A percentile compares a stretch with the other conserved stretches of the same genome.
Evolutionary conservation across 2,113 vertebrate genomes (phyloP).

Genomic region (Gambusia holbrooki): DNA sequence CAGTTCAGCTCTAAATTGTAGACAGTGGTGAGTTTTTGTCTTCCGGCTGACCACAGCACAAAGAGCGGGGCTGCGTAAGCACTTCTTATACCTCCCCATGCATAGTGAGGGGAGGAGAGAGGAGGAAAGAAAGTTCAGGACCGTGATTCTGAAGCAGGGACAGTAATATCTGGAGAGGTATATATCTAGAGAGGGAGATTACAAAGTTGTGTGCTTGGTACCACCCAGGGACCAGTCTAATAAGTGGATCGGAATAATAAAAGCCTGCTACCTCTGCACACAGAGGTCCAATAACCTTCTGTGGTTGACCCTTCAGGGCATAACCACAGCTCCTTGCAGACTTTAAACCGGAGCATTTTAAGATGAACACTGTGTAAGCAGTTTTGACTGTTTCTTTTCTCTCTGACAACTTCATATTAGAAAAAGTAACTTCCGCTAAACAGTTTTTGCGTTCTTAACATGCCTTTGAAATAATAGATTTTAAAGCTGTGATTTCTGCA

Average conservation of each 20-base stretch:
- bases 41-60: slow-evolving; percentile 74
- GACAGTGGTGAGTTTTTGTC: slow-evolving; percentile 69
- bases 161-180: slow-evolving; percentile 60
- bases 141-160: slow-evolving; percentile 49
- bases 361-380: slow-evolving; percentile 62
- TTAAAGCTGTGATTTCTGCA: neutral
- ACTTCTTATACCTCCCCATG: slow-evolving; percentile 63
- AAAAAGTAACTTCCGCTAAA: slow-evolving; percentile 26
- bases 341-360: slow-evolving; percentile 46
- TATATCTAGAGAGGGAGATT: slow-evolving; percentile 61
- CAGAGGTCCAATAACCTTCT: slow-evolving; percentile 56
- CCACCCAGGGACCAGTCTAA: slow-evolving; percentile 59
- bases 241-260: slow-evolving; percentile 68
- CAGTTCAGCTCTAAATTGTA: slow-evolving; percentile 65
- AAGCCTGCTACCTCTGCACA: slow-evolving; percentile 61
- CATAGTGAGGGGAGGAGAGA: slow-evolving; percentile 61
- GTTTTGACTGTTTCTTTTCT: slow-evolving; percentile 45
- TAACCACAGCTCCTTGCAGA: slow-evolving; percentile 55
- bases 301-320: slow-evolving; percentile 52
- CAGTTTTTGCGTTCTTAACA: slow-evolving; percentile 5
- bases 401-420: slow-evolving; percentile 34
- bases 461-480: slow-evolving; percentile 9
- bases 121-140: slow-evolving; percentile 42
- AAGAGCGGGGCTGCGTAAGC: slow-evolving; percentile 75
- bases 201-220: slow-evolving; percentile 46